phyloP scores from a whole-genome alignment of 2,888 invertebrate genomes.

The Temnothorax ravouxi region DNA sequence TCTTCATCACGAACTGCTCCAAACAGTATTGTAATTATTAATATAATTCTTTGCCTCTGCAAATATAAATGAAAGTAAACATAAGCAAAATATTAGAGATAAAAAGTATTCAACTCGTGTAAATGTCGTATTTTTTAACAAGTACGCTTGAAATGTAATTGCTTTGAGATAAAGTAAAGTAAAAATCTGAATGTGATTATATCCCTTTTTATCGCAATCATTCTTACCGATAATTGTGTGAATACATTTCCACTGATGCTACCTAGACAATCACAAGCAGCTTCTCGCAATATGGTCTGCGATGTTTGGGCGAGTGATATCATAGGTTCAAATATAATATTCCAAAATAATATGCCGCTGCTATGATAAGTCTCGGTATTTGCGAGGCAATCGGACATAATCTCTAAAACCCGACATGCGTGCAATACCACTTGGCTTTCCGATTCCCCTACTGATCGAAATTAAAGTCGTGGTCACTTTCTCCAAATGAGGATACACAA shows the following conservation, averaged over 20 bases:
- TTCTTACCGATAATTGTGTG: constrained; percentile 90
- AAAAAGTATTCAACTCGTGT: constrained; percentile 6
- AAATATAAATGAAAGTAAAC: constrained; percentile 73
- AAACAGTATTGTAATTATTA: constrained; percentile 92
- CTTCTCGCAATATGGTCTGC: constrained; percentile 81
- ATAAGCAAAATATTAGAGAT: background rate
- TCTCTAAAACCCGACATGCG: constrained; percentile 90
- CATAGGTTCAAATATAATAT: constrained; percentile 79
- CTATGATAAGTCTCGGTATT: constrained; percentile 71
- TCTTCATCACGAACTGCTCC: constrained; percentile 92
- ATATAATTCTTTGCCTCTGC: constrained; percentile 90
- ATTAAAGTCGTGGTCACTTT: constrained; percentile 89
- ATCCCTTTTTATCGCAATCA: background rate
- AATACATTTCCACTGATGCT: constrained; percentile 92
- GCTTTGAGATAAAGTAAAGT: background rate
- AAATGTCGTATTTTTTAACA: background rate
- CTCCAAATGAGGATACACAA: constrained; percentile 87
- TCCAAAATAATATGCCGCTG: constrained; percentile 80
- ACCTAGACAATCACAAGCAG: constrained; percentile 92
- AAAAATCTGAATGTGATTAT: constrained; percentile 15
- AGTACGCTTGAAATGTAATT: background rate
- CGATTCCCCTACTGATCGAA: constrained; percentile 88
- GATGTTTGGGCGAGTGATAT: constrained; percentile 77
- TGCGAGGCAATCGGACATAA: constrained; percentile 87
- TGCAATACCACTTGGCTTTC: constrained; percentile 91